Conservation (phyloP, 2,113 vertebrate species). For the Siniperca chuatsi region DNA sequence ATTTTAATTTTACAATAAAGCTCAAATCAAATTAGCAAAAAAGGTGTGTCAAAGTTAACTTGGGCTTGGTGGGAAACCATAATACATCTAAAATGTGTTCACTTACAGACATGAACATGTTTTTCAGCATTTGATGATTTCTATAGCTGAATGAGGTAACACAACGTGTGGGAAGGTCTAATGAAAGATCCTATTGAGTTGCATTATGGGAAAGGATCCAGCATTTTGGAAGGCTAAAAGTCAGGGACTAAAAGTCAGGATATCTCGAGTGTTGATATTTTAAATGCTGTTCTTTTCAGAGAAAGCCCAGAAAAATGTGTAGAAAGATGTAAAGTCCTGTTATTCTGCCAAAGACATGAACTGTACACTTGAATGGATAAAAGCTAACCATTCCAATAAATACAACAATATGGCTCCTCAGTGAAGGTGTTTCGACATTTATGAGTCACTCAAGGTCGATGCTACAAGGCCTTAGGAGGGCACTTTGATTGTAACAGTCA, state of each 20-base stretch:
- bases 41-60: not conserved
- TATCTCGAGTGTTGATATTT: not conserved
- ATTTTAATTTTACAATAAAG: slow-evolving; percentile 23
- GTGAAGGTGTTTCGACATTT: slow-evolving; percentile 34
- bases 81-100: not conserved
- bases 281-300: not conserved
- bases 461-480: slow-evolving; percentile 30
- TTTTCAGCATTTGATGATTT: too few species aligned
- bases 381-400: slow-evolving; percentile 2
- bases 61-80: not conserved
- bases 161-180: not conserved
- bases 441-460: slow-evolving; percentile 52
- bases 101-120: not conserved
- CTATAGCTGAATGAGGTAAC: too few species aligned
- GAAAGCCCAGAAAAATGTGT: not conserved
- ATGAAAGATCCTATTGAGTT: not conserved
- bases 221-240: not conserved
- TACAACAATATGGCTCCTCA: not conserved
- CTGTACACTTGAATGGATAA: not conserved
- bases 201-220: not conserved
- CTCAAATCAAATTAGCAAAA: slow-evolving; percentile 4
- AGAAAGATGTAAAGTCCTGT: not conserved
- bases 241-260: too few species aligned
- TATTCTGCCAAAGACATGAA: not conserved
- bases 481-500: slow-evolving; percentile 38